Percentiles rank a stretch among this genome's conserved stretches.
These are phyloP conservation scores for Kuschelorhynchus macadamiae DNA, from an alignment of 2,888 invertebrate genomes.

Conservation along the genomic window DNA sequence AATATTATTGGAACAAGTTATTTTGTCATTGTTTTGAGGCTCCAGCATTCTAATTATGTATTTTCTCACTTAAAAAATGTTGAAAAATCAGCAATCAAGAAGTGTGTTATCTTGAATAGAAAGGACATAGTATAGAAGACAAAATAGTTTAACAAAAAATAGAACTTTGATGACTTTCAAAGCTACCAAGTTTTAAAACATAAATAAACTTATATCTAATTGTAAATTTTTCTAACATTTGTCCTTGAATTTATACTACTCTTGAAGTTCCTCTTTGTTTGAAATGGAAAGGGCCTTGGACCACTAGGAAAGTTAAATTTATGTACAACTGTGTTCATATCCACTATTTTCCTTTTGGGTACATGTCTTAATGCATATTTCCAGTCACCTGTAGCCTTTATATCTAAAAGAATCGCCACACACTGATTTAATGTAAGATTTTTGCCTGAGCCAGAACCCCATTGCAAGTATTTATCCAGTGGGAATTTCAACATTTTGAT, in stretches of 20 bases:
- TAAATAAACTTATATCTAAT: too few relatives aligned
- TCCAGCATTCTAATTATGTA: too few relatives aligned
- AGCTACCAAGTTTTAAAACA: too few relatives aligned
- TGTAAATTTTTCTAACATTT: neutral
- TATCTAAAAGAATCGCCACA: constrained; percentile 79
- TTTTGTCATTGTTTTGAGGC: too few relatives aligned
- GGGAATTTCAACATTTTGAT: constrained; percentile 86
- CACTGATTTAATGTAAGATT: constrained; percentile 87
- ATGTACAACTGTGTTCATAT: constrained; percentile 9
- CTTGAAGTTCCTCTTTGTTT: constrained; percentile 2
- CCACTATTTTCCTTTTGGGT: constrained; percentile 77
- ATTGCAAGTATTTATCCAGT: constrained; percentile 82
- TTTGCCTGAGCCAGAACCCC: constrained; percentile 84
- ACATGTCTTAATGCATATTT: constrained; percentile 78
- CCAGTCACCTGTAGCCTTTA: constrained; percentile 80
- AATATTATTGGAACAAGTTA: too few relatives aligned
- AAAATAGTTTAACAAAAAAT: too few relatives aligned
- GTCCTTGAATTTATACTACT: constrained; percentile 8
- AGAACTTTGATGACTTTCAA: too few relatives aligned
- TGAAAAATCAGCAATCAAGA: too few relatives aligned
- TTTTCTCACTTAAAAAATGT: too few relatives aligned
- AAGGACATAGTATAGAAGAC: too few relatives aligned
- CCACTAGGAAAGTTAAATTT: neutral
- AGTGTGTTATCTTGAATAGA: too few relatives aligned
- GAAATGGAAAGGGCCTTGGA: neutral